phyloP scores from a whole-genome alignment of 2,113 vertebrate genomes.

The Coregonus clupeaformis region DNA sequence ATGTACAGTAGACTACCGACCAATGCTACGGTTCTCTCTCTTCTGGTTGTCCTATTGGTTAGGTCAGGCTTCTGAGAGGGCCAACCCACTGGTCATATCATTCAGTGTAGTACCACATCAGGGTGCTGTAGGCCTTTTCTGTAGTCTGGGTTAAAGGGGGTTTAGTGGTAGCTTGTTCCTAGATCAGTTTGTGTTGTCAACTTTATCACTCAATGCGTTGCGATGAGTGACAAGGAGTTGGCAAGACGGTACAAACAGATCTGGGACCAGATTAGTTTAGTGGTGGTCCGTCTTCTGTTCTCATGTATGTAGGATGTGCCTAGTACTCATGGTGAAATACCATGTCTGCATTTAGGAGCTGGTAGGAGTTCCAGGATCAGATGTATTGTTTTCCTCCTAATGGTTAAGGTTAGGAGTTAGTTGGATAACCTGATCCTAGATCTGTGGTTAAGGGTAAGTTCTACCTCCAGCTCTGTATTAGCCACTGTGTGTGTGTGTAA shows the following conservation, averaged over 20 bases:
- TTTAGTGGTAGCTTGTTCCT: constrained; percentile 25
- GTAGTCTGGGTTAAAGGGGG: constrained; percentile 40
- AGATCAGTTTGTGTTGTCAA: too few species aligned
- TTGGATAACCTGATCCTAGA: not conserved
- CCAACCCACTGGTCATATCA: constrained; percentile 18
- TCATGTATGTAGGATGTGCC: constrained; percentile 64
- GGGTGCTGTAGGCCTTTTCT: constrained; percentile 44
- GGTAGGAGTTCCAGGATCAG: too few species aligned
- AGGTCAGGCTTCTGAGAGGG: not conserved
- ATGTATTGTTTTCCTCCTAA: too few species aligned
- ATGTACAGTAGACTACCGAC: not conserved
- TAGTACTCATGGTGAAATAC: constrained; percentile 44
- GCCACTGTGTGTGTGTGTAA: constrained; percentile 32
- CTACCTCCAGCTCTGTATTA: constrained; percentile 18
- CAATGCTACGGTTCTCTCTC: not conserved
- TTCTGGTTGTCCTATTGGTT: not conserved
- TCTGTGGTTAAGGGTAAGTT: not conserved
- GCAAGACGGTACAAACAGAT: too few species aligned
- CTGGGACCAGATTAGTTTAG: constrained; percentile 39
- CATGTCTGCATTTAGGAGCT: constrained; percentile 8
- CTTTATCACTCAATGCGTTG: too few species aligned
- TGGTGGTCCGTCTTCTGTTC: constrained; percentile 53
- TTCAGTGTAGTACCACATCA: constrained; percentile 46
- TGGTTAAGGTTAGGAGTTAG: too few species aligned
- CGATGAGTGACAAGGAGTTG: too few species aligned